Base-by-base conservation (phyloP, 2,113 vertebrate genomes). In the Psettodes erumei region DNA sequence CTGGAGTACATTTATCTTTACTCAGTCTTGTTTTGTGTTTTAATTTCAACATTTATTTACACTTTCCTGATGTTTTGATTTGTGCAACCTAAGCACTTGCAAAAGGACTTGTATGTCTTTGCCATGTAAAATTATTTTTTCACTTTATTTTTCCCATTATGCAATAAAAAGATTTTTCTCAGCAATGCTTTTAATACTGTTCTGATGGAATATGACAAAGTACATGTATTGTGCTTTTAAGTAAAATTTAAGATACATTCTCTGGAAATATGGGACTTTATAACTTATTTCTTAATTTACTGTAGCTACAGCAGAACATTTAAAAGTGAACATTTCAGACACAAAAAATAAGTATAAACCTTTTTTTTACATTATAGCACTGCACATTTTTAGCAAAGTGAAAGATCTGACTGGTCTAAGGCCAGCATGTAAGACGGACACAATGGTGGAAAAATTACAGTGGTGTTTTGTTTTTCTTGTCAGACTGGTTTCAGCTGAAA, bases 401-500 rank as follows among this genome's bases (percentile, higher is more conserved):
- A 53, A 60, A 40, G 8, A 55, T 61, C 4, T 28, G 18, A 13
- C 37, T 51, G 25, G 28, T 48, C 37, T 45, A 13, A 23, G 23
- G 53, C 12, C 51, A 62, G 43, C 70, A 62, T 19, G 27, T 23
- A 21, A n/a, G 60, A 33, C 27, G 13, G 21, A 37, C 47, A 64
- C 16, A 56, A 0, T 54, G 50, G 47, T 21, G 32, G 16, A 71
- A 47, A 67, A 33, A 73, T 55, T 60, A 71, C 63, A 42, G 54
- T 2, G 13, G 0, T 0, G 1, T 42, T 61, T 54, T 58, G 32
- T 78, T 59, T 78, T 43, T n/a, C 51, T 65, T 81, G 56, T 58
- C 42, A 56, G 16, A 56, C 6, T 13, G 28, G 43, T 82, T 82
- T 76, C 30, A 78, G 60, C 5, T n/a, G 47, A 76, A 69, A 82